These are phyloP conservation scores for Morpho achilles DNA, from an alignment of 2,888 invertebrate genomes.

Conservation along the genomic window DNA sequence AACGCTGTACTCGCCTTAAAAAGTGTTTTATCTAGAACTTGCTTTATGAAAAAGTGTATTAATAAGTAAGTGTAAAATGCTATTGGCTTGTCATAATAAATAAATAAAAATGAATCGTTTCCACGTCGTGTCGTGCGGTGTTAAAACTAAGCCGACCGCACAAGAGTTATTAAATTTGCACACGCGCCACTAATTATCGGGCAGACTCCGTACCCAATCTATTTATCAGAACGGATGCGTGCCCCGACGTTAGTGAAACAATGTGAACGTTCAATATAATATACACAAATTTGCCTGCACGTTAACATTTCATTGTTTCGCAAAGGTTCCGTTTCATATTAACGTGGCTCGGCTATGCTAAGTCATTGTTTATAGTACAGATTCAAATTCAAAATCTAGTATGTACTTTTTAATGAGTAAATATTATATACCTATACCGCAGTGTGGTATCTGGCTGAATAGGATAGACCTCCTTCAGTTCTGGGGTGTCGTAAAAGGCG, in stretches of 20 bases:
- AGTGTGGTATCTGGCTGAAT: too few species aligned
- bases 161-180: slow-evolving; percentile 72
- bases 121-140: slow-evolving; percentile 20
- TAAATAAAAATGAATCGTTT: background rate
- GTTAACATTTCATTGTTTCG: slow-evolving; percentile 2
- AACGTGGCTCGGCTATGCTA: slow-evolving; percentile 10
- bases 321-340: slow-evolving; percentile 4
- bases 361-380: slow-evolving; percentile 11
- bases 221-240: slow-evolving; percentile 50
- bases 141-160: slow-evolving; percentile 41
- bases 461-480: too few species aligned
- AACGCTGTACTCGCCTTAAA: too few species aligned
- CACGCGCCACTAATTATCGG: slow-evolving; percentile 70
- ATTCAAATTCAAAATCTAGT: too few species aligned
- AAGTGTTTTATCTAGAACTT: too few species aligned
- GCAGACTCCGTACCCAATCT: slow-evolving; percentile 43
- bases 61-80: too few species aligned
- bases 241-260: slow-evolving; percentile 14
- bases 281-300: slow-evolving; percentile 3
- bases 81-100: too few species aligned
- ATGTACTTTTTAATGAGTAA: too few species aligned
- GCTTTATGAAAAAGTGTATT: too few species aligned
- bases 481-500: too few species aligned
- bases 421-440: too few species aligned
- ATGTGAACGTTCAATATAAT: slow-evolving; percentile 9